These are phyloP conservation scores for Neogobius melanostomus DNA, from an alignment of 2,113 vertebrate species.

Conservation along the genomic window DNA sequence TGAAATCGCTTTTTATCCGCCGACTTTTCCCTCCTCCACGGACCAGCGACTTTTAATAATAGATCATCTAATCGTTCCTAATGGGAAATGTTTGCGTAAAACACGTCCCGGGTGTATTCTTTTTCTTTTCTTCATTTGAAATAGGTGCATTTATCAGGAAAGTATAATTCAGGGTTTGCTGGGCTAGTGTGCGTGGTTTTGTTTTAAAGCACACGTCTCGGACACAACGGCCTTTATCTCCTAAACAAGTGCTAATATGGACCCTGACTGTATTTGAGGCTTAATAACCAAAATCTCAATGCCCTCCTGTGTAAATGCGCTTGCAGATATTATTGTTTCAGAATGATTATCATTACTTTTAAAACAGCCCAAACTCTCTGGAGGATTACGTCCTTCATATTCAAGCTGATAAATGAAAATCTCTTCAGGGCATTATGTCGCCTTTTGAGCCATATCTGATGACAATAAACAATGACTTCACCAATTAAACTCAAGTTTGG, in stretches of 20 bases:
- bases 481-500: constrained; percentile 91
- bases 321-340: constrained; percentile 33
- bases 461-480: constrained; percentile 88
- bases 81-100: constrained; percentile 79
- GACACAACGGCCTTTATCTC: neutral
- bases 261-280: neutral
- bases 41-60: constrained; percentile 95
- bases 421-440: constrained; percentile 53
- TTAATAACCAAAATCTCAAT: constrained; percentile 10
- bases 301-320: neutral
- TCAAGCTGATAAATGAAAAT: constrained; percentile 45
- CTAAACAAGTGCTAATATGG: neutral
- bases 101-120: constrained; percentile 72
- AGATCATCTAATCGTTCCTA: constrained; percentile 92
- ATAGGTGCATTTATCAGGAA: constrained; percentile 41
- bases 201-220: neutral
- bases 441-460: constrained; percentile 84
- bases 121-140: constrained; percentile 44
- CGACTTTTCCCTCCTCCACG: constrained; percentile 88
- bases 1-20: constrained; percentile 96
- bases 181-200: neutral
- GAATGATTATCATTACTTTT: constrained; percentile 46
- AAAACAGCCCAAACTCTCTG: constrained; percentile 26
- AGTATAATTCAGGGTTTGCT: constrained; percentile 5
- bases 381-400: constrained; percentile 46